A percentile compares a stretch with the other conserved stretches of the same genome.
phyloP scores from a whole-genome alignment of 37 sponge, comb jelly and placozoan genomes.

The Crambe crambe region DNA sequence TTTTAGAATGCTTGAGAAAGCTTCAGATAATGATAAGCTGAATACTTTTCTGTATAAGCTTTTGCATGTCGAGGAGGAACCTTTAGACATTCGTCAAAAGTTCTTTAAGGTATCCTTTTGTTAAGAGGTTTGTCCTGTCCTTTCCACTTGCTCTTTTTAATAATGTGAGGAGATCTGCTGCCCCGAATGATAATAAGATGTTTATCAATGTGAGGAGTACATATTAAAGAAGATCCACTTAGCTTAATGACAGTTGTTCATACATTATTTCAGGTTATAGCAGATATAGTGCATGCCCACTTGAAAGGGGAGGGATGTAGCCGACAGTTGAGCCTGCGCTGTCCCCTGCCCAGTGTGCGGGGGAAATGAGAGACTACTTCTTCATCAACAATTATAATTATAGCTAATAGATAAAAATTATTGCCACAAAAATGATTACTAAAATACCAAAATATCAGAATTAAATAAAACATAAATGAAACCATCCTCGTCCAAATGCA shows the following conservation, averaged over 20 bases:
- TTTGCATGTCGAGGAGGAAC: too few species aligned
- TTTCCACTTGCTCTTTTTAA: constrained; percentile 14
- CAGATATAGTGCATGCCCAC: constrained; percentile 79
- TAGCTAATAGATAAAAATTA: too few species aligned
- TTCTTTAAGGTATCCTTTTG: background rate
- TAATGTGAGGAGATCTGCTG: constrained; percentile 66
- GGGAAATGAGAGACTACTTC: constrained; percentile 64
- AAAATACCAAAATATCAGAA: too few species aligned
- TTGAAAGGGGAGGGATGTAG: constrained; percentile 42
- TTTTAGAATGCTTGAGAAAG: too few species aligned
- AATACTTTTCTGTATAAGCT: too few species aligned
- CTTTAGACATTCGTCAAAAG: background rate
- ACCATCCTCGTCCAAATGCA: too few species aligned
- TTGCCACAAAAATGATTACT: too few species aligned
- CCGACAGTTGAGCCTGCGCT: constrained; percentile 78
- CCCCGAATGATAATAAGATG: constrained; percentile 72
- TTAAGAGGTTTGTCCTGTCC: background rate
- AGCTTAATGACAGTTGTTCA: too few species aligned
- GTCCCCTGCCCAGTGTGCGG: constrained; percentile 89
- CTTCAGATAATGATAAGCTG: too few species aligned
- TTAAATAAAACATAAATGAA: too few species aligned
- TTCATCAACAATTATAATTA: background rate
- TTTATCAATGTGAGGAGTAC: constrained; percentile 65
- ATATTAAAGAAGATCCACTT: constrained; percentile 33
- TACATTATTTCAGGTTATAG: too few species aligned